phyloP scores from a whole-genome alignment of 1,140 invertebrate genomes.

The Leguminivora glycinivorella region DNA sequence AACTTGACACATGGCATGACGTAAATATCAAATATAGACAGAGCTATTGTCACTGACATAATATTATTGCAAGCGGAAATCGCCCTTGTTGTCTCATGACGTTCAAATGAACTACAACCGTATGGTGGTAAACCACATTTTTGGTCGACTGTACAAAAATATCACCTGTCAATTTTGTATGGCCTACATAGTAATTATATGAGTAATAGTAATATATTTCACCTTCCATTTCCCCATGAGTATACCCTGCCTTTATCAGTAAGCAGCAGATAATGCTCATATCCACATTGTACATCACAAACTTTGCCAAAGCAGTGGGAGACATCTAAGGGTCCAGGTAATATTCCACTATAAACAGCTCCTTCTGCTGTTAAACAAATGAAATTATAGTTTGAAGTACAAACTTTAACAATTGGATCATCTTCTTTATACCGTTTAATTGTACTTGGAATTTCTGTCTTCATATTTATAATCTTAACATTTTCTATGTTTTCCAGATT shows the following conservation, averaged over 20 bases:
- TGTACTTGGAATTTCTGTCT: slow-evolving; percentile 41
- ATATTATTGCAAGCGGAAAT: no score
- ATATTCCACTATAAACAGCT: slow-evolving; percentile 77
- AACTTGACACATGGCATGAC: no score
- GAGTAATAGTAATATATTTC: no score
- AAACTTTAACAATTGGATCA: slow-evolving; percentile 47
- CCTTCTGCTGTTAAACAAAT: slow-evolving; percentile 77
- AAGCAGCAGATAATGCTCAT: slow-evolving; percentile 88
- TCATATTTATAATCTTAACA: slow-evolving; percentile 44
- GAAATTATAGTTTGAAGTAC: slow-evolving; percentile 44
- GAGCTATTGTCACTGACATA: no score
- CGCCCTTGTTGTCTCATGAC: no score
- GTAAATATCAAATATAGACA: no score
- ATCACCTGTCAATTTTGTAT: no score
- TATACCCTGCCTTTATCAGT: slow-evolving; percentile 86
- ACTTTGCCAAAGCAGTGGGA: slow-evolving; percentile 78
- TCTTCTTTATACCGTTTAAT: slow-evolving; percentile 41
- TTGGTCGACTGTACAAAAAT: no score
- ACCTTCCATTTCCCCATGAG: slow-evolving; percentile 91
- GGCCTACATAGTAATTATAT: no score
- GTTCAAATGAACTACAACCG: no score
- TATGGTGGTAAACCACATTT: no score
- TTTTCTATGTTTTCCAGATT: slow-evolving; percentile 45
- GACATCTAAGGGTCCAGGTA: slow-evolving; percentile 81
- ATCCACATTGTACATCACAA: slow-evolving; percentile 85